A percentile compares a stretch with the other conserved stretches of the same genome.
Evolutionary conservation across 2,888 invertebrate species (phyloP).

Genomic region (Octonoba sinensis): DNA sequence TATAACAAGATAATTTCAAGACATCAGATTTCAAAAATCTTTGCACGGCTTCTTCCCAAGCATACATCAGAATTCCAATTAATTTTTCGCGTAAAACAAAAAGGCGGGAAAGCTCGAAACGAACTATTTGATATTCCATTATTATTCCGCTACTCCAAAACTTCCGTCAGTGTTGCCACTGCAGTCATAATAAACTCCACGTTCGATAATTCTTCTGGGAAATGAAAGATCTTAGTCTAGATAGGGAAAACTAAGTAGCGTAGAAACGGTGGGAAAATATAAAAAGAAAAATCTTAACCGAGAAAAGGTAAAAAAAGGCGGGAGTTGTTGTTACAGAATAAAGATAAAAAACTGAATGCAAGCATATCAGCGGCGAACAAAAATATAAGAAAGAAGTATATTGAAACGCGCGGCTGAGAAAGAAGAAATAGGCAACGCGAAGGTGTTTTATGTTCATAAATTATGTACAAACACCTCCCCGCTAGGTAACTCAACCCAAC

Average conservation of each 20-base stretch:
- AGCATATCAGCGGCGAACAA: neutral
- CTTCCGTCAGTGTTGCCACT: constrained; percentile 41
- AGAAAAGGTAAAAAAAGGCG: too few relatives aligned
- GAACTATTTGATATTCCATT: constrained; percentile 56
- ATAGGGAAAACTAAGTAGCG: constrained; percentile 4
- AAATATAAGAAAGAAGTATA: constrained; percentile 32
- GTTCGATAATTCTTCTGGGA: constrained; percentile 48
- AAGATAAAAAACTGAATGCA: constrained; percentile 23
- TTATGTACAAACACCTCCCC: constrained; percentile 58
- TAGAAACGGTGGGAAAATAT: constrained; percentile 6
- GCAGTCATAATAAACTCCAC: constrained; percentile 40
- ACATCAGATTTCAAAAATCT: too few relatives aligned
- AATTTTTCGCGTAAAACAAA: too few relatives aligned
- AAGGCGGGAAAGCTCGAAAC: too few relatives aligned
- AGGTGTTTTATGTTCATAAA: constrained; percentile 64
- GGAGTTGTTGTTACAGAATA: too few relatives aligned
- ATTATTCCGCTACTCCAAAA: constrained; percentile 21
- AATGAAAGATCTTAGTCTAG: constrained; percentile 35
- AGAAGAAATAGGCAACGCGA: constrained; percentile 50
- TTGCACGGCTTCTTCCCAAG: too few relatives aligned
- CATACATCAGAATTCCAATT: too few relatives aligned
- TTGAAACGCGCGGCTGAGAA: constrained; percentile 34
- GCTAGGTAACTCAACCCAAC: constrained; percentile 48
- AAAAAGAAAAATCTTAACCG: too few relatives aligned
- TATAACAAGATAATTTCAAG: too few relatives aligned